These are phyloP conservation scores for Diarsia dahlii DNA, from an alignment of 2,888 invertebrate genomes.

Conservation along the genomic window DNA sequence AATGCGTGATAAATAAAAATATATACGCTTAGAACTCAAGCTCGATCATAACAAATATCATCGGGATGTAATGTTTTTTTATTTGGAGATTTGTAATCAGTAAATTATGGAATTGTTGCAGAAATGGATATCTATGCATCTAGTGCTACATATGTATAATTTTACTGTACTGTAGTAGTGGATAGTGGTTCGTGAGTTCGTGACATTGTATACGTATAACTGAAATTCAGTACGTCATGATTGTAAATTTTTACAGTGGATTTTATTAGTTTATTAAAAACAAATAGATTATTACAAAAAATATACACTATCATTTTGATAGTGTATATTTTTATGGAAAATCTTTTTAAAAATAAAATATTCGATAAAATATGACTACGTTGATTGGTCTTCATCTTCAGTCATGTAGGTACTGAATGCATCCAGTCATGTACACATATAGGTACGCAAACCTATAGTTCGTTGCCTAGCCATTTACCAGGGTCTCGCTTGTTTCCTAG, in stretches of 20 bases:
- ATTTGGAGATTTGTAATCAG: constrained; percentile 7
- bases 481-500: background rate
- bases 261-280: background rate
- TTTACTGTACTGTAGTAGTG: no score
- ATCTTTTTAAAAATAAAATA: background rate
- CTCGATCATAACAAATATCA: constrained; percentile 23
- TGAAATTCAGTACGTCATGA: background rate
- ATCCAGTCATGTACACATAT: no score
- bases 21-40: constrained; percentile 41
- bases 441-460: background rate
- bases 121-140: constrained; percentile 3
- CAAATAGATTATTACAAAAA: background rate
- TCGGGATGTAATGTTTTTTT: background rate
- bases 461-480: background rate
- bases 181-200: no score
- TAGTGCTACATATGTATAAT: no score
- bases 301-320: no score
- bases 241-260: background rate
- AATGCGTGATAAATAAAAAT: constrained; percentile 65
- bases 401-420: background rate
- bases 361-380: background rate
- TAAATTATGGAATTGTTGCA: background rate
- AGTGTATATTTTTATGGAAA: no score
- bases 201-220: background rate
- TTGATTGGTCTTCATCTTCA: background rate